Percentiles rank a stretch among this genome's conserved stretches.
These are phyloP conservation scores for Ptychodera flava DNA, from an alignment of 35 echinoderm and acorn worm species.

Conservation along the genomic window DNA sequence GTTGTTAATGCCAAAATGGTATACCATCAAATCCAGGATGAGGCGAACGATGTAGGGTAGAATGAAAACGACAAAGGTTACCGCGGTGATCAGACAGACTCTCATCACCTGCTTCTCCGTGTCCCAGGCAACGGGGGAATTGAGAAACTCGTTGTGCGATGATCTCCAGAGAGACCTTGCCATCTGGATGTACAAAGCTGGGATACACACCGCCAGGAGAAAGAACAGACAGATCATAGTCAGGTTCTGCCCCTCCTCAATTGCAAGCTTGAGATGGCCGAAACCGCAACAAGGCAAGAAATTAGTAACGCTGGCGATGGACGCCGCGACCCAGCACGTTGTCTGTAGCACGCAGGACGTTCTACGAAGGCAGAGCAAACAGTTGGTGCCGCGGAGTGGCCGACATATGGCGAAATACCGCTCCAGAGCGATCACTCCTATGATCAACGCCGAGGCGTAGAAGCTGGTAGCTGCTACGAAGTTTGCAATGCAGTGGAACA, in stretches of 20 bases:
- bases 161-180: not conserved
- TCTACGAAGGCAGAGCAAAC: not conserved
- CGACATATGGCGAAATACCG: not conserved
- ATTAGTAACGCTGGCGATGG: not conserved
- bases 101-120: not conserved
- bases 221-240: not conserved
- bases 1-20: not conserved
- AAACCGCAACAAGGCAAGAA: not conserved
- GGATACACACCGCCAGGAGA: not conserved
- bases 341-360: not conserved
- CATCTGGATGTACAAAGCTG: not conserved
- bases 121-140: not conserved
- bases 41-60: not conserved
- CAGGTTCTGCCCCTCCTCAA: not conserved
- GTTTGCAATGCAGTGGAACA: not conserved
- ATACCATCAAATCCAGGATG: not conserved
- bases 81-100: not conserved
- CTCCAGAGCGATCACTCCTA: not conserved
- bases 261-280: not conserved
- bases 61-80: not conserved
- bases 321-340: not conserved
- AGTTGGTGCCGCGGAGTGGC: not conserved
- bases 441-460: not conserved
- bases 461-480: not conserved
- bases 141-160: not conserved